A percentile compares a stretch with the other conserved stretches of the same genome.
Conservation (phyloP, 2,797 vertebrate species). For the Lophius americanus region DNA sequence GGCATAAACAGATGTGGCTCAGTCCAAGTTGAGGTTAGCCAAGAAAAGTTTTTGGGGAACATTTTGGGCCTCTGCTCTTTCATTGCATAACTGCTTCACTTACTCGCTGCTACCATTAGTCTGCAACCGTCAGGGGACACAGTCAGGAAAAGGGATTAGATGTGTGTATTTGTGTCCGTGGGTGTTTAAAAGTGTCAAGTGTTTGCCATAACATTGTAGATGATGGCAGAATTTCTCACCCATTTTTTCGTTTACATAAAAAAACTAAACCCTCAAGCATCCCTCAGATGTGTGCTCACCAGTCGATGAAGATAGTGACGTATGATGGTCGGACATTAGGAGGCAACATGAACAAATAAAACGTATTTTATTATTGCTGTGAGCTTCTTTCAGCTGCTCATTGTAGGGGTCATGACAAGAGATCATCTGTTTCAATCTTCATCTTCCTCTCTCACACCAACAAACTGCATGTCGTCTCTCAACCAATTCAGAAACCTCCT, state of each 20-base stretch:
- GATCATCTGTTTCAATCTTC: too few relatives aligned
- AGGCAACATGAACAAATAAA: too few relatives aligned
- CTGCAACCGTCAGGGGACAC: conserved; percentile 33
- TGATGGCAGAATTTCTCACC: conserved; percentile 6
- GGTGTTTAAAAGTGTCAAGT: neutral
- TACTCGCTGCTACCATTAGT: conserved; percentile 24
- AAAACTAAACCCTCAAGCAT: too few relatives aligned
- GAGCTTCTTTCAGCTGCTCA: too few relatives aligned
- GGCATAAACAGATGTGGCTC: conserved; percentile 40
- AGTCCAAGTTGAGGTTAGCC: conserved; percentile 40
- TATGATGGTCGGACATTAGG: too few relatives aligned
- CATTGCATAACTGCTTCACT: conserved; percentile 40
- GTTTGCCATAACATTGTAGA: conserved; percentile 13
- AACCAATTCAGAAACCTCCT: too few relatives aligned
- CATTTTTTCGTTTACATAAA: neutral
- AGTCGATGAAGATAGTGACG: too few relatives aligned
- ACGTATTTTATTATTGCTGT: too few relatives aligned
- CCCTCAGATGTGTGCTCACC: too few relatives aligned
- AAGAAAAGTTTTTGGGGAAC: conserved; percentile 41
- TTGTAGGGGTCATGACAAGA: too few relatives aligned
- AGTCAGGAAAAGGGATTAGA: conserved; percentile 48
- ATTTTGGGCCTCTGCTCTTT: conserved; percentile 35
- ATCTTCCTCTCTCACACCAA: too few relatives aligned
- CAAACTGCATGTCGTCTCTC: too few relatives aligned
- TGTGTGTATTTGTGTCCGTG: conserved; percentile 18